A percentile compares a stretch with the other conserved stretches of the same genome.
phyloP scores from a whole-genome alignment of 2,797 vertebrate genomes.

The Nasua narica region DNA sequence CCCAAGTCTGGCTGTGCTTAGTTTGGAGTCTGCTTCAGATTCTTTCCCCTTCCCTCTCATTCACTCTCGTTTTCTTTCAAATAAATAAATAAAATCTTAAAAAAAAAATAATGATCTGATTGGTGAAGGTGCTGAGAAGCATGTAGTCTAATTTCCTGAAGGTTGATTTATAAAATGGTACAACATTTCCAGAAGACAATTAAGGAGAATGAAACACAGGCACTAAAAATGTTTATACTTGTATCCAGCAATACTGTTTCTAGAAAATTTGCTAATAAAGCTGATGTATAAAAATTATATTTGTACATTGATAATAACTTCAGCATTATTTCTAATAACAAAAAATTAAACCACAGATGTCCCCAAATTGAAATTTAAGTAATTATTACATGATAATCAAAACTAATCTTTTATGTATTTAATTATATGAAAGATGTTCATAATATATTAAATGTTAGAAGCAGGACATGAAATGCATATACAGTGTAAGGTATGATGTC shows the following conservation, averaged over 20 bases:
- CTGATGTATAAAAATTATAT: background rate
- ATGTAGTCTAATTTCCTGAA: background rate
- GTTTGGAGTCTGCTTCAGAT: background rate
- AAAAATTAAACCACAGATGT: background rate
- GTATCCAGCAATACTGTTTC: background rate
- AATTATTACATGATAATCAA: background rate
- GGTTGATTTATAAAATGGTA: background rate
- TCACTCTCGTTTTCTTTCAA: background rate
- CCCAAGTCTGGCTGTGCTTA: background rate
- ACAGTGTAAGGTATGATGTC: background rate
- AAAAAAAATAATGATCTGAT: background rate
- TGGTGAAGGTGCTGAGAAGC: background rate
- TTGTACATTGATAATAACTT: background rate
- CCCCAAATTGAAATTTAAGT: background rate
- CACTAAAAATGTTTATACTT: background rate
- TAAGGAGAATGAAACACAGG: background rate
- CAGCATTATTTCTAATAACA: background rate
- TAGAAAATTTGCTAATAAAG: background rate
- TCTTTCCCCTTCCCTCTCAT: background rate
- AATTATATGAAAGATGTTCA: background rate
- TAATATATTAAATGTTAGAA: background rate
- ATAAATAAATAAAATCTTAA: background rate
- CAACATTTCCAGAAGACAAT: background rate
- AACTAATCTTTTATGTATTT: background rate
- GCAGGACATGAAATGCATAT: background rate